Percentiles rank a stretch among this genome's conserved stretches.
Evolutionary conservation across 2,888 invertebrate species (phyloP).

Genomic region (Agrotis exclamationis): DNA sequence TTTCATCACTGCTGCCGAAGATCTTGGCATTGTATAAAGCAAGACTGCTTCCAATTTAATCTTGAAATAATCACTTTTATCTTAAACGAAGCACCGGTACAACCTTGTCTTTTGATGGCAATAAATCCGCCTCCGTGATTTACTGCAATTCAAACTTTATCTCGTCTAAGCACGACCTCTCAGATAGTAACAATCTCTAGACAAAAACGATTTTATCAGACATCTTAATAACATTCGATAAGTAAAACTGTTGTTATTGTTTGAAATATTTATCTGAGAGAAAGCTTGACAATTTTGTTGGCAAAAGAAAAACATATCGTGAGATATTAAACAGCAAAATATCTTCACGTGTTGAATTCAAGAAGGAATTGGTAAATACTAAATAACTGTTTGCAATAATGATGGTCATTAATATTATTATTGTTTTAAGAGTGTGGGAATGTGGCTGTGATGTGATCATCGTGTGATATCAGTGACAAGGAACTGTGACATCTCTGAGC

Average conservation of each 20-base stretch:
- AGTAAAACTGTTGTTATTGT: constrained; percentile 57
- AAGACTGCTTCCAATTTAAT: constrained; percentile 31
- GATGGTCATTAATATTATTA: constrained; percentile 19
- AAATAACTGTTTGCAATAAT: constrained; percentile 29
- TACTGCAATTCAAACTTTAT: constrained; percentile 44
- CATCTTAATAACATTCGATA: constrained; percentile 58
- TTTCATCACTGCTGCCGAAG: constrained; percentile 24
- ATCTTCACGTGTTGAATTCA: constrained; percentile 13
- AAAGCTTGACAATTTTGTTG: constrained; percentile 44
- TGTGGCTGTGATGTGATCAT: constrained; percentile 37
- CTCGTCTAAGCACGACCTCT: constrained; percentile 39
- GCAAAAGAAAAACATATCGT: constrained; percentile 57
- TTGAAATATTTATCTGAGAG: constrained; percentile 49
- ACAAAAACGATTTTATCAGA: constrained; percentile 49
- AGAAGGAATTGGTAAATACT: constrained; percentile 34
- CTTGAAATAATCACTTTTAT: constrained; percentile 45
- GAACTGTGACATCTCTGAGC: constrained; percentile 61
- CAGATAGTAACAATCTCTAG: constrained; percentile 46
- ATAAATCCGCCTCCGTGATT: constrained; percentile 53
- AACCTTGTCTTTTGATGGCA: constrained; percentile 46
- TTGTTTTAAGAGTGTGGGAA: constrained; percentile 48
- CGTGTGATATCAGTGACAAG: constrained; percentile 57
- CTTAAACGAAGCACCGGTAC: constrained; percentile 15
- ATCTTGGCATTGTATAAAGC: constrained; percentile 30
- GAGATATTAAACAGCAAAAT: constrained; percentile 27